These are phyloP conservation scores for Macrophya annulata DNA, from an alignment of 2,888 invertebrate species.

Conservation along the genomic window DNA sequence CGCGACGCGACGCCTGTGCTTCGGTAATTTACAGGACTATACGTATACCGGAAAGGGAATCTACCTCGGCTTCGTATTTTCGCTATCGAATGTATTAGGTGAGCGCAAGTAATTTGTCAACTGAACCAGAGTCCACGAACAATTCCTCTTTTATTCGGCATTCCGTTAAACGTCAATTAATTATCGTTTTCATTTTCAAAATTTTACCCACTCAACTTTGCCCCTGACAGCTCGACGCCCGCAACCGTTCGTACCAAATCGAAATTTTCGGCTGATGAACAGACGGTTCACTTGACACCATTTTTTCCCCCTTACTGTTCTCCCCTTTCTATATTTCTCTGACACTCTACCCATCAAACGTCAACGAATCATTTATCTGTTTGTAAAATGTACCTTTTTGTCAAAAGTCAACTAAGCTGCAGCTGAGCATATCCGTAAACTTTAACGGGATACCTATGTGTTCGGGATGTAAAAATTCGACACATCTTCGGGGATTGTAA, in stretches of 20 bases:
- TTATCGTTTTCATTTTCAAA: conserved; percentile 37
- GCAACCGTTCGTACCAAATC: conserved; percentile 5
- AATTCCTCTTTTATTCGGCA: conserved; percentile 17
- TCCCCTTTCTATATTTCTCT: not conserved
- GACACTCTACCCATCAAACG: not conserved
- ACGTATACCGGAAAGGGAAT: conserved; percentile 20
- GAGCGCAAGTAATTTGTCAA: conserved; percentile 35
- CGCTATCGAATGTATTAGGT: conserved; percentile 15
- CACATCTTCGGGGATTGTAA: too few species aligned
- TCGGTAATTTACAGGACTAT: conserved; percentile 41
- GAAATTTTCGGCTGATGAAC: conserved; percentile 36
- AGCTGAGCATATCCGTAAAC: not conserved
- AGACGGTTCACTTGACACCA: conserved; percentile 24
- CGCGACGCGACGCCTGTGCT: conserved; percentile 19
- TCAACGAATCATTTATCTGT: conserved; percentile 11
- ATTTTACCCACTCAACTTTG: conserved; percentile 44
- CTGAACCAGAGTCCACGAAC: conserved; percentile 16
- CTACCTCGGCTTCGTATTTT: conserved; percentile 20
- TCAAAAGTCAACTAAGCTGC: not conserved
- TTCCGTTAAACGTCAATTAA: conserved; percentile 36
- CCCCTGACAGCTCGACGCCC: conserved; percentile 23
- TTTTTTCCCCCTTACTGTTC: not conserved
- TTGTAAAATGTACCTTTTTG: not conserved
- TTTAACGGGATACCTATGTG: not conserved
- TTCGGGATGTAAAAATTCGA: too few species aligned